A percentile compares a stretch with the other conserved stretches of the same genome.
Evolutionary conservation across 2,797 vertebrate genomes (phyloP).

Genomic region (Acipenser oxyrinchus): DNA sequence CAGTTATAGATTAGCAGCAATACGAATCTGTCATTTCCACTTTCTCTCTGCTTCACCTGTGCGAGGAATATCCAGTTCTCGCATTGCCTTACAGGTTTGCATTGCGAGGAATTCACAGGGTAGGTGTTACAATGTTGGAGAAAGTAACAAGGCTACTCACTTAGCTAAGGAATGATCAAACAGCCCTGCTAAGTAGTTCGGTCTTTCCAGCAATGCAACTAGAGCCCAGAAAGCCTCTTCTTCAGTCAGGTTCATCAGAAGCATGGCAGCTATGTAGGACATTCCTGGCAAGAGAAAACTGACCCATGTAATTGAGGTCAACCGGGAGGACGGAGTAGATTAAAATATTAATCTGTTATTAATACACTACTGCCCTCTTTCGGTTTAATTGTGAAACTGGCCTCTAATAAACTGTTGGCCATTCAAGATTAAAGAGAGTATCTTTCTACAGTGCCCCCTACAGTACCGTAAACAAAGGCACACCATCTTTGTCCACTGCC

Average conservation of each 20-base stretch:
- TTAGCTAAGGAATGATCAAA: constrained; percentile 53
- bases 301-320: too few species aligned
- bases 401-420: background rate
- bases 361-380: constrained; percentile 30
- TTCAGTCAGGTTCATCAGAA: constrained; percentile 60
- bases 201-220: constrained; percentile 50
- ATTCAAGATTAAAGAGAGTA: too few species aligned
- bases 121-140: too few species aligned
- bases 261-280: constrained; percentile 62
- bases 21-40: too few species aligned
- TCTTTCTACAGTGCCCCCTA: too few species aligned
- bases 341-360: background rate
- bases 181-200: constrained; percentile 51
- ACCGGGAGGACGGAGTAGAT: background rate
- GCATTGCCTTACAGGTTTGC: too few species aligned
- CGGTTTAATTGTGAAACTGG: constrained; percentile 26
- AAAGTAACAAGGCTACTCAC: constrained; percentile 34
- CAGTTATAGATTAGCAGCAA: too few species aligned
- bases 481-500: too few species aligned
- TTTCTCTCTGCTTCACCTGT: too few species aligned
- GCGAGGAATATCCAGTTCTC: too few species aligned
- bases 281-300: constrained; percentile 41
- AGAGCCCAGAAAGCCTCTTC: constrained; percentile 65
- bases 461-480: too few species aligned
- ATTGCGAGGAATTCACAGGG: too few species aligned